Evolutionary conservation across 92 coral and sea anemone species (phyloP).

Genomic region (Parazoanthus swiftii): DNA sequence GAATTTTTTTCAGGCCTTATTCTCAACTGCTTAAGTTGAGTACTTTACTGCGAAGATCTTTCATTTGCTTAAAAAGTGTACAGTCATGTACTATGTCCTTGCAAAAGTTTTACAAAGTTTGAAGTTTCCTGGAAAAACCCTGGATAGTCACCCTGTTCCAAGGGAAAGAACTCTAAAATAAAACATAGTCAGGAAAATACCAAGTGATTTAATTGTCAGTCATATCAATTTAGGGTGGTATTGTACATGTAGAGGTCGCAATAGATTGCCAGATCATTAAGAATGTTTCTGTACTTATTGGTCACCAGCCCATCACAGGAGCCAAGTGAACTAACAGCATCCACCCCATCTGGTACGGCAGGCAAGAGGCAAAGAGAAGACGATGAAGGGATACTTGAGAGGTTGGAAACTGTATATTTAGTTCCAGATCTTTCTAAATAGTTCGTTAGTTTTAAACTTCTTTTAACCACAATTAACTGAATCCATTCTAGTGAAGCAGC

Average conservation of each 20-base stretch:
- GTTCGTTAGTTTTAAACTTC: background rate
- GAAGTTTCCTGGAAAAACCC: background rate
- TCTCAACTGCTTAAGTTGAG: too few relatives aligned
- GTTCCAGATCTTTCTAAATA: background rate
- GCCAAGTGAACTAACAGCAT: background rate
- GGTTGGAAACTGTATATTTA: background rate
- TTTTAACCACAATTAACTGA: too few relatives aligned
- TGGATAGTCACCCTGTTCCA: too few relatives aligned
- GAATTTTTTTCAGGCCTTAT: too few relatives aligned
- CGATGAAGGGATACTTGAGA: slow-evolving; percentile 37
- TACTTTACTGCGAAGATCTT: too few relatives aligned
- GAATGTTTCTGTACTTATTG: background rate
- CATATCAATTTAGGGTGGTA: too few relatives aligned
- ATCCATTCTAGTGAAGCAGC: slow-evolving; percentile 18
- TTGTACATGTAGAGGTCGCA: too few relatives aligned
- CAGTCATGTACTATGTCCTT: background rate
- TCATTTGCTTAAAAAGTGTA: too few relatives aligned
- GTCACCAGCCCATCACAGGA: slow-evolving; percentile 29
- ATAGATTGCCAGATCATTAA: too few relatives aligned
- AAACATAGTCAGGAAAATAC: too few relatives aligned
- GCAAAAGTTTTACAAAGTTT: background rate
- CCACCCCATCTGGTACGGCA: slow-evolving; percentile 40
- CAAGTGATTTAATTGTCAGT: too few relatives aligned
- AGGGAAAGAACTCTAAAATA: too few relatives aligned
- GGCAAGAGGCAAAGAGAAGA: slow-evolving; percentile 85